Evolutionary conservation across 2,113 vertebrate genomes (phyloP).

Genomic region (Chrysochloris asiatica): DNA sequence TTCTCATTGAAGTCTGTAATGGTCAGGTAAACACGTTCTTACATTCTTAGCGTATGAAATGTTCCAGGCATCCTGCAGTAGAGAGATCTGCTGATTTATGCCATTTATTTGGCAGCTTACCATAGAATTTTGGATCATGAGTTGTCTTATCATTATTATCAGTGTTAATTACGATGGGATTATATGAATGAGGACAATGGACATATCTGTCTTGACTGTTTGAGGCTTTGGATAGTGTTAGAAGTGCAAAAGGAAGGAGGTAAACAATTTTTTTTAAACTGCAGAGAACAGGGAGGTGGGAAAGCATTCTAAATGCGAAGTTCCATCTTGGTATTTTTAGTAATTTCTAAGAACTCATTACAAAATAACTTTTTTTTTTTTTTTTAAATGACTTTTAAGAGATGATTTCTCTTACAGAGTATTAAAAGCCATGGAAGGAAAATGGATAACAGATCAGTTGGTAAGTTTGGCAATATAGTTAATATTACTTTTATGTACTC

Average conservation of each 20-base stretch:
- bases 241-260: no score
- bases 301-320: no score
- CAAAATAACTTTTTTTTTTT: no score
- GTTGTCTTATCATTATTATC: neutral
- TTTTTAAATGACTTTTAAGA: neutral
- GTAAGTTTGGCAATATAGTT: constrained; percentile 86
- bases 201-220: no score
- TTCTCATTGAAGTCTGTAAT: neutral
- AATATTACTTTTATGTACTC: neutral
- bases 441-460: constrained; percentile 92
- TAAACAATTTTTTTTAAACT: no score
- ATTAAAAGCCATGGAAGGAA: constrained; percentile 91
- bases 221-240: no score
- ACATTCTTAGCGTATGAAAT: neutral
- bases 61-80: neutral
- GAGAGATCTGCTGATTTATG: neutral
- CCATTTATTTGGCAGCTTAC: neutral
- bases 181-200: no score
- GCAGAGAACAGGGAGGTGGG: no score
- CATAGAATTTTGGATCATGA: neutral
- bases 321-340: neutral
- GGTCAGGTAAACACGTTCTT: neutral
- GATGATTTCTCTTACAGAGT: constrained; percentile 84
- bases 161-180: neutral
- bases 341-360: neutral